A percentile compares a stretch with the other conserved stretches of the same genome.
Evolutionary conservation across 2,888 invertebrate genomes (phyloP).

Genomic region (Ophion obscuratus): DNA sequence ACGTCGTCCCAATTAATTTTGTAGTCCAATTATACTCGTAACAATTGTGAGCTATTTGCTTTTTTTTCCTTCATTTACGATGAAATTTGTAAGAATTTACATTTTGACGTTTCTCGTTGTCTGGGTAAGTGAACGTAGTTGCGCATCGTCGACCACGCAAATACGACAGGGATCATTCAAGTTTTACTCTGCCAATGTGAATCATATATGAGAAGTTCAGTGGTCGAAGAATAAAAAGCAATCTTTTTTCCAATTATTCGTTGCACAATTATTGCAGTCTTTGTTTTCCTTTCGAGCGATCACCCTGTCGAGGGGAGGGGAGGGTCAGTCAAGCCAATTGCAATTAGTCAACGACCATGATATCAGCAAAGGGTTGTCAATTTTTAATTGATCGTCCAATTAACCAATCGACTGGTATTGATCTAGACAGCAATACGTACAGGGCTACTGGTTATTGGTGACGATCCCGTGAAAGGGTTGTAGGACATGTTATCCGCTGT

Average conservation of each 20-base stretch:
- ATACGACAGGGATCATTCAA: conserved; percentile 12
- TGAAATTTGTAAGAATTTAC: conserved; percentile 66
- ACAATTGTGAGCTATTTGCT: conserved; percentile 24
- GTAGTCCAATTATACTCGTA: conserved; percentile 18
- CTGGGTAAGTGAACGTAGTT: conserved; percentile 60
- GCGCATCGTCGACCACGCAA: neutral
- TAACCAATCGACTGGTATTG: neutral
- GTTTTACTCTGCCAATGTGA: conserved; percentile 1
- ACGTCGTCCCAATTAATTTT: conserved; percentile 37
- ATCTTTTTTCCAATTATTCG: neutral
- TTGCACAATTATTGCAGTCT: neutral
- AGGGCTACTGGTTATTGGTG: no score
- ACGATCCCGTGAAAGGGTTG: no score
- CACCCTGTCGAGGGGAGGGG: neutral
- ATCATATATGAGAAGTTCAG: conserved; percentile 7
- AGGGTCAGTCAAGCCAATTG: neutral
- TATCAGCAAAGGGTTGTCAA: neutral
- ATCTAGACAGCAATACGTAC: neutral
- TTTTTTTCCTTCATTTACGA: conserved; percentile 42
- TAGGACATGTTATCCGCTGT: no score
- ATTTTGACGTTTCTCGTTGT: conserved; percentile 62
- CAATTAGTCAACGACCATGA: neutral
- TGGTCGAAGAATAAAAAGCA: conserved; percentile 33
- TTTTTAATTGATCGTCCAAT: neutral
- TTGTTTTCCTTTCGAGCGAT: neutral